Evolutionary conservation across 1,140 invertebrate species (phyloP), one percentile per base, ranked within the genome.

Genomic region (Leptinotarsa texana): DNA sequence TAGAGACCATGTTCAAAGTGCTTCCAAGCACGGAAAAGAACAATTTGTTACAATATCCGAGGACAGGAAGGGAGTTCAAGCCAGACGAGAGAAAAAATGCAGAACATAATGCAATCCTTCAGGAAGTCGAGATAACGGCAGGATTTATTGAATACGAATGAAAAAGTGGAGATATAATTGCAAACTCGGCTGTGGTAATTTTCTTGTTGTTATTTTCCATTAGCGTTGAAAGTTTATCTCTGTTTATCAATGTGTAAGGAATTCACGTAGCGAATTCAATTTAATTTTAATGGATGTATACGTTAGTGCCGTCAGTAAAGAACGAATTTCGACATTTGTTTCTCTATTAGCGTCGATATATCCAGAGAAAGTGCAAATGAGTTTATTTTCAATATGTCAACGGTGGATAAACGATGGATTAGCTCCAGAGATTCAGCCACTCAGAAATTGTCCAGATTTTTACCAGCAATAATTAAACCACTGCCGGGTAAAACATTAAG

Each of bases 1-100:
- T 70, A 66, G 57, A 70, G 49, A 69, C 42, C 63, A 69, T 47
- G 24, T 68, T 49, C 11, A 33, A 69, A 76, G 71, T 73, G 75
- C 66, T 66, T 6, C 47, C 17, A 61, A 76, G 49, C 75, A 76
- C 75, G 75, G 72, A 73, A 71, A 49, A 51, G 18, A 61, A 51
- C 49, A 21, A 51, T 47, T 51, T 47, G 42, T 71, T 27, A 57
- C 69, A 22, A 71, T 71, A 71, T 71, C 69, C 22, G 18, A 47
- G 21, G 69, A 21, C 17, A 71, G 49, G 18, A 18, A 47, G 48
- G 24, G 42, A 33, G 42, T 49, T 71, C 21, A 15, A 71, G 69
- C 27, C 49, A 71, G 69, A 71, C 42, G 51, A 21, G 47, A 13
- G 51, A 71, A 22, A 51, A 62, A 71, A 71, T 57, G 51, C 51